A percentile compares a stretch with the other conserved stretches of the same genome.
Conservation (phyloP, 2,113 vertebrate species). For the Xiphophorus maculatus region DNA sequence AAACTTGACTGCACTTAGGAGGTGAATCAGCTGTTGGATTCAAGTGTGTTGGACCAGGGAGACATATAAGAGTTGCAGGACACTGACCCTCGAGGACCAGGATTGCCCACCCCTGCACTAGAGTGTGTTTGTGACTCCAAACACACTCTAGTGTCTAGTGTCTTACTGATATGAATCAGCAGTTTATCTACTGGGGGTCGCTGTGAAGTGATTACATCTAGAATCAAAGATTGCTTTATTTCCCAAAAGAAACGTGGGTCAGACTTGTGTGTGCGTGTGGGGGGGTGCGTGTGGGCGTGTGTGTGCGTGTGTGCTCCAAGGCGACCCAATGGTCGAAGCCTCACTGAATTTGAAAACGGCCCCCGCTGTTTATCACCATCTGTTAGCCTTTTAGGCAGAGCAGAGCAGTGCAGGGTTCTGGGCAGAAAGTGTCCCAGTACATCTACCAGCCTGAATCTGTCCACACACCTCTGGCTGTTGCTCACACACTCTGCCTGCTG, state of each 20-base stretch:
- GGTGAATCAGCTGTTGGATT: too few species aligned
- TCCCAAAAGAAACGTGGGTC: neutral
- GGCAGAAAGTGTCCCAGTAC: constrained; percentile 13
- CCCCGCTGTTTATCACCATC: constrained; percentile 37
- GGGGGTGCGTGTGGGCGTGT: neutral
- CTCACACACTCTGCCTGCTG: neutral
- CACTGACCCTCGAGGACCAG: too few species aligned
- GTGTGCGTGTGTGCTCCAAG: neutral
- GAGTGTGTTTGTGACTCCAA: too few species aligned
- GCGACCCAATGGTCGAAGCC: neutral
- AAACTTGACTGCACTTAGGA: too few species aligned
- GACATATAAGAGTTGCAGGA: too few species aligned
- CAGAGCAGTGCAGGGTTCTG: neutral
- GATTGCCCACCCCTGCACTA: too few species aligned
- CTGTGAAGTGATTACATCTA: neutral
- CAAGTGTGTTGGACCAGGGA: too few species aligned
- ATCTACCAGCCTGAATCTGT: neutral
- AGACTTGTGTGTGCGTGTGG: neutral
- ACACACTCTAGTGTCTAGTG: too few species aligned
- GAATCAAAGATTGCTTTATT: neutral
- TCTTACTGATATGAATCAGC: neutral
- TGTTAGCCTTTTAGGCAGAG: constrained; percentile 35
- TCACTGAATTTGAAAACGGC: constrained; percentile 15
- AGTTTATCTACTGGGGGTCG: neutral
- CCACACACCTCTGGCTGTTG: neutral